Percentiles rank a stretch among this genome's conserved stretches.
These are phyloP conservation scores for Synanthedon myopaeformis DNA, from an alignment of 2,888 invertebrate species.

Conservation along the genomic window DNA sequence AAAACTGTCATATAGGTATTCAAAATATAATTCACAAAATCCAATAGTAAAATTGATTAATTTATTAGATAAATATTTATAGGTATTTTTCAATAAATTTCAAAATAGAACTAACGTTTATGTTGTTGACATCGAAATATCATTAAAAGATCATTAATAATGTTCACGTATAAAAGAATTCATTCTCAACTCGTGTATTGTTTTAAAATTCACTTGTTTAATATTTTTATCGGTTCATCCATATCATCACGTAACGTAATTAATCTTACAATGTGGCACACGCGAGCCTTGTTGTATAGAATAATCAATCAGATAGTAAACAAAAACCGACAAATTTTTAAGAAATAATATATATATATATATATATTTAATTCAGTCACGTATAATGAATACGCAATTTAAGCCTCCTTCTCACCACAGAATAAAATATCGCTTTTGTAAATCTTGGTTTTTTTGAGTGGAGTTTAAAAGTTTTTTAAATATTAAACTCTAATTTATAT, in stretches of 20 bases:
- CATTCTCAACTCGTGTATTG: too few relatives aligned
- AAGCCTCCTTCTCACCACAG: slow-evolving; percentile 3
- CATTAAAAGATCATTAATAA: too few relatives aligned
- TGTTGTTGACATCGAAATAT: too few relatives aligned
- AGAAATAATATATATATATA: not conserved
- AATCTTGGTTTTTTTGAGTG: not conserved
- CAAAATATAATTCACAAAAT: too few relatives aligned
- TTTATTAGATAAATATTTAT: too few relatives aligned
- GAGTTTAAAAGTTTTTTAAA: not conserved
- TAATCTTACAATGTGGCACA: slow-evolving; percentile 9
- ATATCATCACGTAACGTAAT: not conserved
- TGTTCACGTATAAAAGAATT: too few relatives aligned
- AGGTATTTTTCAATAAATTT: too few relatives aligned
- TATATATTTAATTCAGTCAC: slow-evolving; percentile 14
- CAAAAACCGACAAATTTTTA: not conserved
- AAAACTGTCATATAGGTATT: too few relatives aligned
- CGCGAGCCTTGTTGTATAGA: slow-evolving; percentile 11
- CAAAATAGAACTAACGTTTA: too few relatives aligned
- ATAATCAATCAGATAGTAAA: slow-evolving; percentile 7
- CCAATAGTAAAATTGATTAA: too few relatives aligned
- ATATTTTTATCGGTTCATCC: not conserved
- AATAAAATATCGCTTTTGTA: not conserved
- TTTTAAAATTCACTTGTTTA: too few relatives aligned
- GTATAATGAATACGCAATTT: slow-evolving; percentile 35
- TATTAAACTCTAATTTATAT: too few relatives aligned